Percentiles rank a stretch among this genome's conserved stretches.
Evolutionary conservation across 2,797 vertebrate species (phyloP).

Genomic region (Prunella strophiata): DNA sequence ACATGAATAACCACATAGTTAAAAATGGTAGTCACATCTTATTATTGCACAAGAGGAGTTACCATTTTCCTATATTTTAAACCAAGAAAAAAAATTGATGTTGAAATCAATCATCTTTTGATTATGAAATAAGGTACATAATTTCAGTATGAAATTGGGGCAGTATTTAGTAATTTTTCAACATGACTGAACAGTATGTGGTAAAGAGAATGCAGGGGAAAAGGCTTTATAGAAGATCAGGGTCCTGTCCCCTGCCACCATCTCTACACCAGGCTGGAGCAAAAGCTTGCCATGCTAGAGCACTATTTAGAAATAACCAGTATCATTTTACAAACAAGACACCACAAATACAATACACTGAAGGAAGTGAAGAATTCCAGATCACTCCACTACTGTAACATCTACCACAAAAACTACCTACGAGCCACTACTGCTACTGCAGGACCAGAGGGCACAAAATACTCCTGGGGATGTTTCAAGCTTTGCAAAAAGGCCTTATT

Average conservation of each 20-base stretch:
- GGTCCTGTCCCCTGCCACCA: background rate
- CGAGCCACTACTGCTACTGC: slow-evolving; percentile 25
- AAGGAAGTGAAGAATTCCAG: background rate
- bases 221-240: background rate
- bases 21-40: background rate
- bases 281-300: background rate
- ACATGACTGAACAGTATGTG: background rate
- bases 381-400: background rate
- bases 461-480: background rate
- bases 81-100: background rate
- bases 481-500: background rate
- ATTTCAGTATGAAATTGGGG: background rate
- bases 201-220: background rate
- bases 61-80: background rate
- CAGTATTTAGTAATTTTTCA: background rate
- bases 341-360: slow-evolving; percentile 17
- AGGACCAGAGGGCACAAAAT: slow-evolving; percentile 57
- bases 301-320: background rate
- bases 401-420: slow-evolving; percentile 45
- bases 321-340: background rate
- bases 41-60: background rate
- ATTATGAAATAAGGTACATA: background rate
- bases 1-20: background rate
- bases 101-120: background rate
- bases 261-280: background rate